Evolutionary conservation across 2,113 vertebrate genomes (phyloP).

Genomic region (Taxidea taxus): DNA sequence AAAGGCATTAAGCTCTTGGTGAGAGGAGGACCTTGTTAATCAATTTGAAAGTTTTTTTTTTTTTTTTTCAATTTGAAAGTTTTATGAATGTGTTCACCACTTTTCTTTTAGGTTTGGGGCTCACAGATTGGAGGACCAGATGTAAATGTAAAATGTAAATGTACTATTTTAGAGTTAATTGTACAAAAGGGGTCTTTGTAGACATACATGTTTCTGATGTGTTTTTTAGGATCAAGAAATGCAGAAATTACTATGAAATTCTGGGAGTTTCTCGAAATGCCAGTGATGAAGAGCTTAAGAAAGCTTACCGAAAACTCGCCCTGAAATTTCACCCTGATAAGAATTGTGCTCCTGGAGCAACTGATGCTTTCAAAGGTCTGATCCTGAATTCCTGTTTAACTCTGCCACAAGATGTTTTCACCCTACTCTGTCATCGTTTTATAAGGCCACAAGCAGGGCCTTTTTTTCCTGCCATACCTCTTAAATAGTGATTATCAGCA

Average conservation of each 20-base stretch:
- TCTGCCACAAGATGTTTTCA: not conserved
- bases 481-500: not conserved
- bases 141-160: not conserved
- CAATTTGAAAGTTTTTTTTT: not conserved
- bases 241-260: conserved; percentile 96
- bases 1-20: not conserved
- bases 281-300: conserved; percentile 94
- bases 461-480: not conserved
- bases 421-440: not conserved
- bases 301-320: conserved; percentile 93
- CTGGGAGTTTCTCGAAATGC: conserved; percentile 90
- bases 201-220: conserved; percentile 14
- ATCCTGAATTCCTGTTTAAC: not conserved
- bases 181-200: conserved; percentile 20
- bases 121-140: not conserved
- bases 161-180: not conserved
- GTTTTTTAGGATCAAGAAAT: conserved; percentile 91
- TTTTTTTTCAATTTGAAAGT: not conserved
- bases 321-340: conserved; percentile 97
- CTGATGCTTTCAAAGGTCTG: conserved; percentile 96
- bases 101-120: conserved; percentile 26
- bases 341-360: conserved; percentile 95
- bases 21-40: not conserved
- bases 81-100: not conserved
- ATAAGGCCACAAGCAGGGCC: not conserved